Base-by-base conservation (phyloP, 2,113 vertebrate species). In the Mormyrus lacerda region DNA sequence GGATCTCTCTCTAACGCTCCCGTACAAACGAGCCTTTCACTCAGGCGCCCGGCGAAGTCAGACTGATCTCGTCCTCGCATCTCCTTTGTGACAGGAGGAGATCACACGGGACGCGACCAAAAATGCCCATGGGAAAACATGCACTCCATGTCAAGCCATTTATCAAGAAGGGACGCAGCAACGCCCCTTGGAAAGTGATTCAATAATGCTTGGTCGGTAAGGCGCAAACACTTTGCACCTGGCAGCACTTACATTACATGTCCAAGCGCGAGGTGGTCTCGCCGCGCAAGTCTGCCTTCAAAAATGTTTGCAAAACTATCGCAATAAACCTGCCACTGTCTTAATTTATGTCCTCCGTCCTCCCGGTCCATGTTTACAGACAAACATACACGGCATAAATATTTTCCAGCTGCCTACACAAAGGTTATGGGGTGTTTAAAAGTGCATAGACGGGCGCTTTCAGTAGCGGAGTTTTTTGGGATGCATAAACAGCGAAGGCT, bases 401-500 rank as follows among this genome's bases (percentile, higher is more conserved):
- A 89, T 61, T n/a, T 84, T 47, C 76, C 51, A 89, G 79, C 88
- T 89, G 79, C 24, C 89, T 83, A 86, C 90, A 93, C 93, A 94
- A 91, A 93, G 90, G 88, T 89, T 90, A 65, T 85, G 88, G 55
- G 90, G 89, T 90, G 89, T 90, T 91, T 88, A 91, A 91, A 79
- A 93, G 92, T 92, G 94, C 93, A 93, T 82, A 90, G 91, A 90
- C 92, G 93, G 95, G 93, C 94, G 94, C 93, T 88, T 91, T 92
- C 92, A 87, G 61, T 8, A 31, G 89, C 58, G 58, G 27, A 65
- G 87, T 42, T 85, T 61, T 83, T 65, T 83, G 24, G 93, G 93
- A 93, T 93, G 91, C 92, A 88, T 91, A 92, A 92, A 91, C 91
- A 89, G 90, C 93, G 90, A 85, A 42, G 92, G 93, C 94, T 93